A percentile compares a stretch with the other conserved stretches of the same genome.
phyloP scores from a whole-genome alignment of 1,140 invertebrate species.

The Aphelenchoides fujianensis region DNA sequence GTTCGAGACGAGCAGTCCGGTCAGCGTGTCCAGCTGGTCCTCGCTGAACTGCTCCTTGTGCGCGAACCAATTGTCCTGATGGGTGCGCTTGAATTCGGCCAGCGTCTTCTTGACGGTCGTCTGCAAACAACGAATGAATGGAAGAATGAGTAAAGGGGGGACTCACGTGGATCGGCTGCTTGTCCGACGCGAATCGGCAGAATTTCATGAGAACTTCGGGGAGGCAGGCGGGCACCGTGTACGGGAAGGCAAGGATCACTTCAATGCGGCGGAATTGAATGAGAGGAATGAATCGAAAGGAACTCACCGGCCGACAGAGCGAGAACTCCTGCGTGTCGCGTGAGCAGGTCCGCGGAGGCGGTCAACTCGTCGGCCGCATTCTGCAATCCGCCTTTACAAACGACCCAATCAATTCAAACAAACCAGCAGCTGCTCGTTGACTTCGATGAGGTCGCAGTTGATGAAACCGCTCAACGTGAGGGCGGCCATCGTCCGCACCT shows the following conservation, averaged over 20 bases:
- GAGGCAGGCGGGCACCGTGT: slow-evolving; percentile 79
- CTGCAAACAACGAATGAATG: slow-evolving; percentile 65
- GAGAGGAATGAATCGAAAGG: too few species aligned
- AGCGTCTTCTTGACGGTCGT: slow-evolving; percentile 80
- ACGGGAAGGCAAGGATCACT: slow-evolving; percentile 81
- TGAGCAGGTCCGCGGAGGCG: slow-evolving; percentile 62
- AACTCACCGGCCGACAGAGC: slow-evolving; percentile 73
- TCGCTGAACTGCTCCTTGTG: slow-evolving; percentile 85
- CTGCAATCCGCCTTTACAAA: slow-evolving; percentile 54
- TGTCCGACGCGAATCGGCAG: slow-evolving; percentile 72
- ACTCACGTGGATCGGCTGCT: slow-evolving; percentile 83
- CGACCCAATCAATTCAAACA: slow-evolving; percentile 61
- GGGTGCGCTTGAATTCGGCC: slow-evolving; percentile 66
- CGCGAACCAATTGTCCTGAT: slow-evolving; percentile 84
- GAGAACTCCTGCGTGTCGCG: slow-evolving; percentile 76
- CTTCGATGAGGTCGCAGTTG: slow-evolving; percentile 75
- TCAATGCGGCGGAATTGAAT: too few species aligned
- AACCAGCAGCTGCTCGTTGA: slow-evolving; percentile 59
- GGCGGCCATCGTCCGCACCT: slow-evolving; percentile 74
- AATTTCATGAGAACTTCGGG: slow-evolving; percentile 78
- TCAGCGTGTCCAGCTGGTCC: slow-evolving; percentile 79
- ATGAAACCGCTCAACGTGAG: slow-evolving; percentile 79
- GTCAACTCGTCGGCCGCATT: slow-evolving; percentile 57
- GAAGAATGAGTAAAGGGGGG: too few species aligned
- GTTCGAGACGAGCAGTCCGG: slow-evolving; percentile 83